Percentiles rank a stretch among this genome's conserved stretches.
phyloP scores from a whole-genome alignment of 1,140 invertebrate genomes.

The Apis cerana region DNA sequence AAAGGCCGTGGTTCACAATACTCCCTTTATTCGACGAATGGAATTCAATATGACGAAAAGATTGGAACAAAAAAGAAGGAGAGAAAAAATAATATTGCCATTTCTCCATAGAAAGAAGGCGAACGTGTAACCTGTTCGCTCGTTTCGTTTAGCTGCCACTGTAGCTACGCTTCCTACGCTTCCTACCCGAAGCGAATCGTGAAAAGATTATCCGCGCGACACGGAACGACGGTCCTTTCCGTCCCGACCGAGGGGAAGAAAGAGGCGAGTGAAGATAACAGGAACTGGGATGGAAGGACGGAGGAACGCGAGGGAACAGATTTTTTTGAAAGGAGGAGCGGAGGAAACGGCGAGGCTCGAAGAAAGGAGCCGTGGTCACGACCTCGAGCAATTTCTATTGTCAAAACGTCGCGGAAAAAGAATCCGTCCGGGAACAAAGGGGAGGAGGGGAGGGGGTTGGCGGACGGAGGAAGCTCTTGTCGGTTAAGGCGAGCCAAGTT shows the following conservation, averaged over 20 bases:
- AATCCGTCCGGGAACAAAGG: constrained; percentile 42
- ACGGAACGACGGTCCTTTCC: not conserved
- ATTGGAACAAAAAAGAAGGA: too few species aligned
- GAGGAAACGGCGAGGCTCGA: constrained; percentile 27
- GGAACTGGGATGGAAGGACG: not conserved
- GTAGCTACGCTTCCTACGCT: not conserved
- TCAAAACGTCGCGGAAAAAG: constrained; percentile 64
- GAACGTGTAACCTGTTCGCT: not conserved
- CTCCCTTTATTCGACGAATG: too few species aligned
- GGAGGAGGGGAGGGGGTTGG: not conserved
- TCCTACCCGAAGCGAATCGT: constrained; percentile 2
- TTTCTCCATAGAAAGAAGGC: too few species aligned
- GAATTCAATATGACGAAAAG: too few species aligned
- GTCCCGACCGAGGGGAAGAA: not conserved
- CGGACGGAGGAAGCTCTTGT: constrained; percentile 33
- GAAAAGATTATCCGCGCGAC: constrained; percentile 26
- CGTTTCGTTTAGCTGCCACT: not conserved
- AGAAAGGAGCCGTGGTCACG: constrained; percentile 30
- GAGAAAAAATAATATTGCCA: too few species aligned
- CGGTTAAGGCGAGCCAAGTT: constrained; percentile 69
- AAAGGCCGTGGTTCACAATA: too few species aligned
- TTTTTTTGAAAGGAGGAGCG: constrained; percentile 50
- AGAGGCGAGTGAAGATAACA: not conserved
- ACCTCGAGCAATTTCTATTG: constrained; percentile 65
- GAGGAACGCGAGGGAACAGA: constrained; percentile 17